Evolutionary conservation across 2,113 vertebrate genomes (phyloP).

Genomic region (Cyrtonyx montezumae): DNA sequence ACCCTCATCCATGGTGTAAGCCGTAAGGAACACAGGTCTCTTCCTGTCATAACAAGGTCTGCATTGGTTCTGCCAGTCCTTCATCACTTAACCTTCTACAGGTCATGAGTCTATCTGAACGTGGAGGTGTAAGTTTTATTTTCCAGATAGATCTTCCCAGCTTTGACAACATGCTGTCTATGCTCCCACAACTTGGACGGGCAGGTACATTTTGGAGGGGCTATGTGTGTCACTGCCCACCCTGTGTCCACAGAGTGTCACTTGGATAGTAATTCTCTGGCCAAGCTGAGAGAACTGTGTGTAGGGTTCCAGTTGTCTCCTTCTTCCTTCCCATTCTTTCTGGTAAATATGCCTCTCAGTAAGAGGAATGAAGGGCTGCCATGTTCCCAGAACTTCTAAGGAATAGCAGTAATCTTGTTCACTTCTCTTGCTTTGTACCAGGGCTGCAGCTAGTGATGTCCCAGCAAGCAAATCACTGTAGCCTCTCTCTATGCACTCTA

Average conservation of each 20-base stretch:
- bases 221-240: not conserved
- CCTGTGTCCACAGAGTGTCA: not conserved
- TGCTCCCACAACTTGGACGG: not conserved
- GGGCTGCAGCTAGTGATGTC: not conserved
- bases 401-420: not conserved
- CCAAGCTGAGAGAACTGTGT: accelerated
- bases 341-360: not conserved
- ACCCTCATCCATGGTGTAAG: not conserved
- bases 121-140: not conserved
- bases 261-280: not conserved
- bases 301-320: not conserved
- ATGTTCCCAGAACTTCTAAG: not conserved
- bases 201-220: not conserved
- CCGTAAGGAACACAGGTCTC: not conserved
- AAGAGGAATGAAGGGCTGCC: not conserved
- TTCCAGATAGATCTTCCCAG: not conserved
- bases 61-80: not conserved
- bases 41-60: not conserved
- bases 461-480: not conserved
- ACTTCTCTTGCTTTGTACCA: not conserved
- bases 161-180: not conserved
- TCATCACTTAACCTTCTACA: not conserved
- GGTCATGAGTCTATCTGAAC: not conserved
- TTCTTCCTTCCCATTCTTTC: not conserved
- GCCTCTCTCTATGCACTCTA: accelerated